Base-by-base conservation (phyloP, 2,888 invertebrate genomes). In the Acrobasis repandana region DNA sequence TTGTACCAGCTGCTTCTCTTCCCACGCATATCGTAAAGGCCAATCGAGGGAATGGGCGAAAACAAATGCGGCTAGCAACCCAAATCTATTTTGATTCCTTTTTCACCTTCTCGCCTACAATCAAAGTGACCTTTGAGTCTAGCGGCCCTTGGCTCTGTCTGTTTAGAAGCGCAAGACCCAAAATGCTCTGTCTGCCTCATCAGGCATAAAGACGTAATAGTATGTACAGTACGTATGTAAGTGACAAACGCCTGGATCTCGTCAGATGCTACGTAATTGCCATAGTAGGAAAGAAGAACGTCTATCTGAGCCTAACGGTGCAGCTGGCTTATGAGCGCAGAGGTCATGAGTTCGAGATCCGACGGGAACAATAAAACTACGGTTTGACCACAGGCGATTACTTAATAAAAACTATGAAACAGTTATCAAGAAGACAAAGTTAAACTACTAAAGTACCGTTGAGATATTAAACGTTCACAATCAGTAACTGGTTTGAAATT, bases 281-380 rank as follows among this genome's bases (percentile, higher is more conserved):
- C 60, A 56, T 58, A 67, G 62, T 58, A 10, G 49, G 14, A 58
- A 56, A 36, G 61, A 59, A 57, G 36, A 62, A 49, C 50, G 46
- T 52, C 56, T 58, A 61, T 47, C 46, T 48, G 62, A 58, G 63
- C 49, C 61, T 78, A 78, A 79, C 79, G 78, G 78, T 77, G 64
- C 57, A 64, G 69, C 64, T 65, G 62, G 69, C 69, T 78, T 76
- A 73, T 71, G 71, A 76, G 66, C 73, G 70, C 67, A 68, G 71
- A 77, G 79, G 79, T 75, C 75, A 72, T 69, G 62, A 61, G 74
- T 72, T 75, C 73, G 56, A 63, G 61, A 61, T 63, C 58, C 62
- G 36, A 14, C 46, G 60, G 60, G 62, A 65, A 62, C 62, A 58
- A 60, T 52, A 60, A 60, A 60, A 51, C 46, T 46, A 47, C 34